phyloP scores from a whole-genome alignment of 2,888 invertebrate species.

The Apotomis betuletana region DNA sequence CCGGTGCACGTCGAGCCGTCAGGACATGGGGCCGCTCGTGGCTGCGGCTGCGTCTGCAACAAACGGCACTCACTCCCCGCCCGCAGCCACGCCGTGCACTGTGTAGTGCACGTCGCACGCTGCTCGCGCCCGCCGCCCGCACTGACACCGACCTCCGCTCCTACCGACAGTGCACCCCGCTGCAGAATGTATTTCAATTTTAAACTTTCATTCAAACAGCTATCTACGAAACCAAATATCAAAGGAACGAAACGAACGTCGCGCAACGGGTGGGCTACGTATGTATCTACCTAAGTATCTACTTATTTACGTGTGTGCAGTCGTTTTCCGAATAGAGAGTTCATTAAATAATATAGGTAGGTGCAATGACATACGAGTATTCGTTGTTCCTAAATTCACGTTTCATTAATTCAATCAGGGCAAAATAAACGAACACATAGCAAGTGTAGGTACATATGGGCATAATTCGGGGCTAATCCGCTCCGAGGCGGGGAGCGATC shows the following conservation, averaged over 20 bases:
- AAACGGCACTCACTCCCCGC: slow-evolving; percentile 4
- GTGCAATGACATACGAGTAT: not conserved
- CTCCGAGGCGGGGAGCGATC: not conserved
- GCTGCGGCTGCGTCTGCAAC: slow-evolving; percentile 23
- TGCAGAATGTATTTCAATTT: not conserved
- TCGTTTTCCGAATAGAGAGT: not conserved
- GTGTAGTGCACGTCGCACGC: no score
- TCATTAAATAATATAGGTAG: not conserved
- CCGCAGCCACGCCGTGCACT: no score
- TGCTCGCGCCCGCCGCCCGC: no score
- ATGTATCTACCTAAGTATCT: not conserved
- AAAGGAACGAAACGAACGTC: not conserved
- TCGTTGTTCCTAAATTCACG: not conserved
- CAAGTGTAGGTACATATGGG: not conserved
- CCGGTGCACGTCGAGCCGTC: slow-evolving; percentile 17
- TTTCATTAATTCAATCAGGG: not conserved
- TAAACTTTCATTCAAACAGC: not conserved
- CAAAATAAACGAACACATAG: not conserved
- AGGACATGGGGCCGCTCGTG: slow-evolving; percentile 31
- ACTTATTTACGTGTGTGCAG: not conserved
- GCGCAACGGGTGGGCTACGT: not conserved
- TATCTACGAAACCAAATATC: not conserved
- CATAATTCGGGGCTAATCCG: not conserved
- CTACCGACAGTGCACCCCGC: not conserved
- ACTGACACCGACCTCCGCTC: no score